Conservation (phyloP, 2,797 vertebrate species). For the Lycodopsis pacificus region DNA sequence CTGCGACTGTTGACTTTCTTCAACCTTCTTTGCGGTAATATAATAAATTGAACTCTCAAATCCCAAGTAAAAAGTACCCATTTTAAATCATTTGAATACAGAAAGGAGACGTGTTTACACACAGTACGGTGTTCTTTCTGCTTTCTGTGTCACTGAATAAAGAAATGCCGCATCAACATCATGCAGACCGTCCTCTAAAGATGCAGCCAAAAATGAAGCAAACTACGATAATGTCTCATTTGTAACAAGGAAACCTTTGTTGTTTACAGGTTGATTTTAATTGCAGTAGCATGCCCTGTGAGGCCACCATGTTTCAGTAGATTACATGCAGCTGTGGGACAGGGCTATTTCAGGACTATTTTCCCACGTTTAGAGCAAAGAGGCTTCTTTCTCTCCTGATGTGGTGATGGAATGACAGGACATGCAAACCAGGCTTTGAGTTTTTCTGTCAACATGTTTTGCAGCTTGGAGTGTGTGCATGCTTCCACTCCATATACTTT, state of each 20-base stretch:
- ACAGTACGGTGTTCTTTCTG: neutral
- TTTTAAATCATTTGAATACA: neutral
- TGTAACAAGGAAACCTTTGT: slow-evolving; percentile 42
- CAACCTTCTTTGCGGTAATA: neutral
- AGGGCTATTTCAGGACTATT: slow-evolving; percentile 69
- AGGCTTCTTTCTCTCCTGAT: slow-evolving; percentile 60
- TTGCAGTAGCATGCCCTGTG: slow-evolving; percentile 38
- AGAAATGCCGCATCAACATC: neutral
- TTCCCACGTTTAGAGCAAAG: slow-evolving; percentile 72
- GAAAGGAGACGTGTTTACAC: neutral
- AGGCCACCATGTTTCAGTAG: slow-evolving; percentile 53
- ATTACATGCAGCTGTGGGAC: slow-evolving; percentile 74
- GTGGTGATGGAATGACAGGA: slow-evolving; percentile 71
- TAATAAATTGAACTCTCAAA: neutral
- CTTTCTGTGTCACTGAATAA: neutral
- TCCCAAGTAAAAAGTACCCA: neutral
- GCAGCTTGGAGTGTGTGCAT: slow-evolving; percentile 54
- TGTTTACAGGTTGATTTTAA: slow-evolving; percentile 31
- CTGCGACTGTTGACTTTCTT: neutral
- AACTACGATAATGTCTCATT: slow-evolving; percentile 30
- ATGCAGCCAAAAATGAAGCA: slow-evolving; percentile 21
- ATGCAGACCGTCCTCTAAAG: neutral
- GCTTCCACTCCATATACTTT: slow-evolving; percentile 56
- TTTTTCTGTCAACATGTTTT: slow-evolving; percentile 74
- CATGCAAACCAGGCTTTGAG: slow-evolving; percentile 42